Conservation (phyloP, 2,797 vertebrate species). For the Chelon labrosus region DNA sequence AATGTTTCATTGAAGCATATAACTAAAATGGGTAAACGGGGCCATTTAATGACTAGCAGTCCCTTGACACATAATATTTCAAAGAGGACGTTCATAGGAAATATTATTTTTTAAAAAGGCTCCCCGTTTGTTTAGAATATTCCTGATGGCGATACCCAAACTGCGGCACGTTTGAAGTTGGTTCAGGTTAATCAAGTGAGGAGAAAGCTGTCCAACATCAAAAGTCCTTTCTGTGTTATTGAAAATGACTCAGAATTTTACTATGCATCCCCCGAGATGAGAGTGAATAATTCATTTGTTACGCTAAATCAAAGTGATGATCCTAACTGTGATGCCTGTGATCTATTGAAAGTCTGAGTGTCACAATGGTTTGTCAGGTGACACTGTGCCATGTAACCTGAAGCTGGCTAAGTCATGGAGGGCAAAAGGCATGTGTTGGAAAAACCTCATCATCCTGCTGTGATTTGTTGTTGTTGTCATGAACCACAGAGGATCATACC, state of each 20-base stretch:
- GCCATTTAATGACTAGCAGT: conserved; percentile 10
- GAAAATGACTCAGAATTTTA: conserved; percentile 58
- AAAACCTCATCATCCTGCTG: background rate
- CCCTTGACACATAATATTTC: conserved; percentile 42
- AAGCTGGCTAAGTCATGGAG: conserved; percentile 9
- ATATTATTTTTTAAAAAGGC: conserved; percentile 32
- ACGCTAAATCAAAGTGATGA: conserved; percentile 56
- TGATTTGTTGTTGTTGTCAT: conserved; percentile 2
- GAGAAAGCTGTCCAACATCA: conserved; percentile 64
- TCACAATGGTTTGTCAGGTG: conserved; percentile 26
- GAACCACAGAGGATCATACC: conserved; percentile 5
- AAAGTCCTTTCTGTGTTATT: conserved; percentile 55
- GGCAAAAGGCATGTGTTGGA: background rate
- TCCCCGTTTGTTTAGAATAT: conserved; percentile 42
- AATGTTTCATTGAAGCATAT: conserved; percentile 36
- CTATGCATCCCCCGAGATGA: conserved; percentile 44
- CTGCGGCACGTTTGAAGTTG: conserved; percentile 62
- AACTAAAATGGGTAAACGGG: conserved; percentile 20
- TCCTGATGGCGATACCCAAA: conserved; percentile 20
- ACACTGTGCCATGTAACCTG: conserved; percentile 28
- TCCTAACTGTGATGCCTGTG: conserved; percentile 43
- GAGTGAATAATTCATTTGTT: conserved; percentile 64
- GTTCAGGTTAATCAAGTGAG: conserved; percentile 67
- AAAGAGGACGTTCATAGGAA: conserved; percentile 32
- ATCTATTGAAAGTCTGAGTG: conserved; percentile 45